Conservation (phyloP, 2,797 vertebrate genomes). For the Sebastes itinus region DNA sequence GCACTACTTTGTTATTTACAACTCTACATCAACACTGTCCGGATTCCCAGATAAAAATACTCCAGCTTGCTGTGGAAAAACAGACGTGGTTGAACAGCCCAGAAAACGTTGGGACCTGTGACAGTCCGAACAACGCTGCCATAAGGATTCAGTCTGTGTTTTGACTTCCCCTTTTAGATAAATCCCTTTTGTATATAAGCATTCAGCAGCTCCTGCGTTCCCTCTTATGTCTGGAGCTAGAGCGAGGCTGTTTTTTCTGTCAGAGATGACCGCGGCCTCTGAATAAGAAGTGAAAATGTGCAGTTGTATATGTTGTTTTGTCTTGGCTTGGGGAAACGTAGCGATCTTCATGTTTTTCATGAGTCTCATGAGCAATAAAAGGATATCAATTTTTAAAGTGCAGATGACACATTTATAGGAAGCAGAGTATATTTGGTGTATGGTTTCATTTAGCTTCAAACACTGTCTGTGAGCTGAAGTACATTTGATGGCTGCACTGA, state of each 20-base stretch:
- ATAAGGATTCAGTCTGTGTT: constrained; percentile 25
- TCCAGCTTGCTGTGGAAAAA: constrained; percentile 69
- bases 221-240: constrained; percentile 18
- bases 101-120: constrained; percentile 2
- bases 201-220: constrained; percentile 15
- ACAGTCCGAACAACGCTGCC: not conserved
- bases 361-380: constrained; percentile 14
- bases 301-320: not conserved
- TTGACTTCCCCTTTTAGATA: constrained; percentile 37
- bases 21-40: constrained; percentile 57
- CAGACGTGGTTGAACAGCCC: constrained; percentile 24
- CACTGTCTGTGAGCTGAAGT: not conserved
- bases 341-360: constrained; percentile 7
- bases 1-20: constrained; percentile 75
- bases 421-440: constrained; percentile 7
- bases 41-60: constrained; percentile 71
- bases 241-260: not conserved
- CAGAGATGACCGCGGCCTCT: not conserved
- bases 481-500: constrained; percentile 8
- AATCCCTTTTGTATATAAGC: not conserved
- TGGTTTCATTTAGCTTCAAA: constrained; percentile 11
- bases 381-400: constrained; percentile 9
- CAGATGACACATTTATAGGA: constrained; percentile 16
- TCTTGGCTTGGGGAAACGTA: constrained; percentile 5
- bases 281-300: not conserved